Conservation (phyloP, 2,797 vertebrate genomes). For the Pipistrellus nathusii region DNA sequence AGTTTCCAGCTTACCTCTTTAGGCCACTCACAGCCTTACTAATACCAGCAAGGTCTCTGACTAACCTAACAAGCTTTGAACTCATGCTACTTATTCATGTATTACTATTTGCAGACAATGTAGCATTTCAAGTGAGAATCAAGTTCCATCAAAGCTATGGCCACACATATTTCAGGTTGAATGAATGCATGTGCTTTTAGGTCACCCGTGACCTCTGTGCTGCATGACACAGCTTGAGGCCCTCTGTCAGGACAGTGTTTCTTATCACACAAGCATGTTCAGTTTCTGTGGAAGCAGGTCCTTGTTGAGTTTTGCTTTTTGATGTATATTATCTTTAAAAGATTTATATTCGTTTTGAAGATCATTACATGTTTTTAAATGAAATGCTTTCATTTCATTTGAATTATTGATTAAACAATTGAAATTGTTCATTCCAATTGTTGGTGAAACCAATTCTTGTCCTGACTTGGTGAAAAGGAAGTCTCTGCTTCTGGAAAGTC, state of each 20-base stretch:
- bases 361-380: constrained; percentile 44
- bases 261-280: neutral
- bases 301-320: constrained; percentile 56
- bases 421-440: neutral
- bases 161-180: neutral
- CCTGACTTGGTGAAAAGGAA: neutral
- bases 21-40: neutral
- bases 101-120: neutral
- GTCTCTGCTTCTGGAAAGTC: neutral
- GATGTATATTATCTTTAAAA: neutral
- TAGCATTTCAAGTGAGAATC: constrained; percentile 23
- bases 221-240: constrained; percentile 39
- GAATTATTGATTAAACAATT: neutral
- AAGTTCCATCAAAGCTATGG: constrained; percentile 45
- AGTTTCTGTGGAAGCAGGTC: neutral
- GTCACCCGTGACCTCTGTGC: neutral
- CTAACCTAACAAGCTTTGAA: neutral
- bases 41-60: neutral
- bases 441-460: constrained; percentile 16
- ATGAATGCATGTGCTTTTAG: constrained; percentile 66
- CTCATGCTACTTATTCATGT: neutral
- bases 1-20: neutral
- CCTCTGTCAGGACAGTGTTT: neutral
- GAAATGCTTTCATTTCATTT: constrained; percentile 30
- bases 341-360: neutral